phyloP scores from a whole-genome alignment of 2,888 invertebrate genomes.

The Nymphalis c-album region DNA sequence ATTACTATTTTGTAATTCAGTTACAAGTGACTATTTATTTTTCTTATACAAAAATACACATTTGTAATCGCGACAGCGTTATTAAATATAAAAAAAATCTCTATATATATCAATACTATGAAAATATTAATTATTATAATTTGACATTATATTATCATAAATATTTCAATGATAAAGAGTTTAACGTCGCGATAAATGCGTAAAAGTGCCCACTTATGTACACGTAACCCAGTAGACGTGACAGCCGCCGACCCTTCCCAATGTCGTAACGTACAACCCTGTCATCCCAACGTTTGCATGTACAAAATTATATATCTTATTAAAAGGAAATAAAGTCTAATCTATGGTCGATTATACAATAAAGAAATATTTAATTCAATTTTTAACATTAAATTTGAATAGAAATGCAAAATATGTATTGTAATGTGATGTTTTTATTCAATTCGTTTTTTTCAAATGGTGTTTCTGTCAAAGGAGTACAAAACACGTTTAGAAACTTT shows the following conservation, averaged over 20 bases:
- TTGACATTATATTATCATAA: no score
- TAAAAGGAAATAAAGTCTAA: neutral
- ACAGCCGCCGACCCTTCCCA: constrained; percentile 18
- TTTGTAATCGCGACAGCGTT: no score
- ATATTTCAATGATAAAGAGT: no score
- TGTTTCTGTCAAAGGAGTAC: neutral
- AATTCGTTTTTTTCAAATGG: neutral
- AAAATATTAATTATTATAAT: neutral
- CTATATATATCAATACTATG: no score
- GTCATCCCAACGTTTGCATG: neutral
- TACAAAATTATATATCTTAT: neutral
- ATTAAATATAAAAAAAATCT: no score
- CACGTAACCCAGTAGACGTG: neutral
- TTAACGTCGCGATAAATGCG: constrained; percentile 1
- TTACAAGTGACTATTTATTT: no score
- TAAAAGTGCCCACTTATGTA: constrained; percentile 6
- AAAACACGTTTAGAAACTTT: neutral
- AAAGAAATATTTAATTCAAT: neutral
- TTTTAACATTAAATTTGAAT: constrained; percentile 9
- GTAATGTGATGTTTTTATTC: neutral
- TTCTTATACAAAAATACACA: no score
- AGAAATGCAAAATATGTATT: neutral
- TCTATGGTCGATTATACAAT: neutral
- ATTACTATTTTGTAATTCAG: no score
- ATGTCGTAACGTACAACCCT: neutral